Conservation (phyloP, 2,888 invertebrate genomes). For the Artemia sinica region DNA sequence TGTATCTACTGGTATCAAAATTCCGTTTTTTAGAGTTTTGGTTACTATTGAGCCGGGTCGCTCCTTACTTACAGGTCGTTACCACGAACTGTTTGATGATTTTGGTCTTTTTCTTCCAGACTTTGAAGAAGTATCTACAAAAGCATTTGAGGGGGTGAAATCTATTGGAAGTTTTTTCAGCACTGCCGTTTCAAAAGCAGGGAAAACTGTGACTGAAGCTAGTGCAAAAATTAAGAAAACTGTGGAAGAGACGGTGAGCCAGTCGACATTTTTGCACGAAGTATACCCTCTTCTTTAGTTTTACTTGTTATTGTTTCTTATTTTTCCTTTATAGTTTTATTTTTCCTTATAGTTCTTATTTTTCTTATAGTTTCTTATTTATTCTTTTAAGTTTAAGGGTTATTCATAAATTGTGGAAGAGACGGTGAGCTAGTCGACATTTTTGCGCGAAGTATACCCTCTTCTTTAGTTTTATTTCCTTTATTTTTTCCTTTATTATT, state of each 20-base stretch:
- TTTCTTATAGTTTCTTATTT: conserved; percentile 2
- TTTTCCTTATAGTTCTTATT: neutral
- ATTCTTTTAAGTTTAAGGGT: neutral
- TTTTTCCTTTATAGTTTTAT: conserved; percentile 14
- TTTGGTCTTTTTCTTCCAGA: conserved; percentile 24
- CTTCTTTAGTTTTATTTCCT: too few relatives aligned
- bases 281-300: conserved; percentile 10
- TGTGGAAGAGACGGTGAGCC: conserved; percentile 80
- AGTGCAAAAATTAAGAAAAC: conserved; percentile 85
- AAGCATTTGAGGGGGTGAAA: conserved; percentile 74
- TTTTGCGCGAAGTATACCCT: too few relatives aligned
- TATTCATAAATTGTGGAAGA: neutral
- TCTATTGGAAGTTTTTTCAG: conserved; percentile 79
- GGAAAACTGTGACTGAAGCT: conserved; percentile 74
- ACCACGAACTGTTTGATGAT: neutral
- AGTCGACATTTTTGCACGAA: conserved; percentile 12
- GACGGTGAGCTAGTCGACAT: too few relatives aligned
- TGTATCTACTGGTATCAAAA: too few relatives aligned
- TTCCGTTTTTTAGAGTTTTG: too few relatives aligned
- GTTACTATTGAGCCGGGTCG: too few relatives aligned
- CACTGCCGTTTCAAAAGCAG: conserved; percentile 88
- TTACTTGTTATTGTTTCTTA: conserved; percentile 1
- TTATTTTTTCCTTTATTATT: too few relatives aligned
- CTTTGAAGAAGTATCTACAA: conserved; percentile 52
- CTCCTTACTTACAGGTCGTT: too few relatives aligned